Conservation (phyloP, 2,113 vertebrate species). For the Onychorhynchus coronatus region DNA sequence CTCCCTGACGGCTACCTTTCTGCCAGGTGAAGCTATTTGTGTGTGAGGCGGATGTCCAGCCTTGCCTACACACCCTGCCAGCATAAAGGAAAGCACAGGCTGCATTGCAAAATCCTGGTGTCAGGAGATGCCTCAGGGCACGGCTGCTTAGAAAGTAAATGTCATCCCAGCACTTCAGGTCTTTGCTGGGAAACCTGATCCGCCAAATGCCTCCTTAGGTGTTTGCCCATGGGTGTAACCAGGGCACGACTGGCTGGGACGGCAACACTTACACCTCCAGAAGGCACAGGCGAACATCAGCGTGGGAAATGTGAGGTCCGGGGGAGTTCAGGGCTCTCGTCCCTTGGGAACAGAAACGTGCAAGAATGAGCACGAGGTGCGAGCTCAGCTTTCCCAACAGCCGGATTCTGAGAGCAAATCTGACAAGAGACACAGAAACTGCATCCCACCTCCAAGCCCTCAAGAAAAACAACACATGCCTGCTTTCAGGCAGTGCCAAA, state of each 20-base stretch:
- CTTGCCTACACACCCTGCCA: not conserved
- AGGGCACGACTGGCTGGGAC: not conserved
- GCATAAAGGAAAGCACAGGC: not conserved
- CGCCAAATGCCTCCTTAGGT: not conserved
- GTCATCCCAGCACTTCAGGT: not conserved
- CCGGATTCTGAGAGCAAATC: not conserved
- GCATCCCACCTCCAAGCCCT: not conserved
- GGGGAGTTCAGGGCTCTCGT: fast-evolving
- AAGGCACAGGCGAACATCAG: not conserved
- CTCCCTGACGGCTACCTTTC: not conserved
- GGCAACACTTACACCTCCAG: not conserved
- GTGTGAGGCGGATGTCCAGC: not conserved
- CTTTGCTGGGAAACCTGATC: not conserved
- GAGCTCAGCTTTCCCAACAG: not conserved
- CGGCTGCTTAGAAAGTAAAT: not conserved
- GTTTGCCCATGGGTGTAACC: not conserved
- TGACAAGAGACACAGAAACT: not conserved
- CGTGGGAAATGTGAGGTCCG: fast-evolving
- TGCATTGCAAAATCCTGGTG: not conserved
- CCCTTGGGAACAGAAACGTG: not conserved
- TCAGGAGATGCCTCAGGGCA: not conserved
- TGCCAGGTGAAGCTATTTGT: not conserved
- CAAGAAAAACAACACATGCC: not conserved
- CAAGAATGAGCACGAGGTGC: fast-evolving
- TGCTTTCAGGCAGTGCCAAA: not conserved